These are phyloP conservation scores for Chromis chromis DNA, from an alignment of 2,797 vertebrate genomes.

Conservation along the genomic window DNA sequence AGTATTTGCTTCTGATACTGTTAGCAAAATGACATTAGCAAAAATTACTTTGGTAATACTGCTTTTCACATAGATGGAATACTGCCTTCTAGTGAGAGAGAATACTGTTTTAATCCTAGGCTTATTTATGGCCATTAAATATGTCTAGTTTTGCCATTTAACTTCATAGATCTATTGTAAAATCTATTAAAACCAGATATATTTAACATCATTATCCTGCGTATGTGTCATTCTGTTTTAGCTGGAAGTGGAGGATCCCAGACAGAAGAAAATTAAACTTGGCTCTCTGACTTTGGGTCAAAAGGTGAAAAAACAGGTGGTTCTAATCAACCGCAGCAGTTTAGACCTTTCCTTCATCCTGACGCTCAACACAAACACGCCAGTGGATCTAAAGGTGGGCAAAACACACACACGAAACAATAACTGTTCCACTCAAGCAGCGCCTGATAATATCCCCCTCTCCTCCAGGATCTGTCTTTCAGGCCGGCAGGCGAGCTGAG, in stretches of 20 bases:
- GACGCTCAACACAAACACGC: conserved; percentile 66
- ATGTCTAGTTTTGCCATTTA: too few relatives aligned
- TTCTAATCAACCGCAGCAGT: conserved; percentile 87
- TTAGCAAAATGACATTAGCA: too few relatives aligned
- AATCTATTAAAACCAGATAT: neutral
- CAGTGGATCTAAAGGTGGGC: conserved; percentile 84
- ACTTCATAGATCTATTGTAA: neutral
- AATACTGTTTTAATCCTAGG: neutral
- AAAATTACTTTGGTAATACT: too few relatives aligned
- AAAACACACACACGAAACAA: conserved; percentile 9
- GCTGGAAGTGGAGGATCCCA: conserved; percentile 87
- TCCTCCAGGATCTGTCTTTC: conserved; percentile 85
- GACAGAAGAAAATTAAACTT: conserved; percentile 84
- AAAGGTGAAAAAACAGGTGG: conserved; percentile 80
- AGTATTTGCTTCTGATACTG: too few relatives aligned
- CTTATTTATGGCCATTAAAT: too few relatives aligned
- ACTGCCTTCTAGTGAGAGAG: neutral
- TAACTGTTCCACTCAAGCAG: neutral
- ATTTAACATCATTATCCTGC: neutral
- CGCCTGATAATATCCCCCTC: neutral
- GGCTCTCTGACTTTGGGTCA: conserved; percentile 85
- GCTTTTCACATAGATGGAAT: neutral
- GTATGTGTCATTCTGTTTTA: conserved; percentile 51
- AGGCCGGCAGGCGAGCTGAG: conserved; percentile 78
- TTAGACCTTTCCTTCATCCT: conserved; percentile 82